Conservation (phyloP, 2,888 invertebrate species). For the Heliconius hortense region DNA sequence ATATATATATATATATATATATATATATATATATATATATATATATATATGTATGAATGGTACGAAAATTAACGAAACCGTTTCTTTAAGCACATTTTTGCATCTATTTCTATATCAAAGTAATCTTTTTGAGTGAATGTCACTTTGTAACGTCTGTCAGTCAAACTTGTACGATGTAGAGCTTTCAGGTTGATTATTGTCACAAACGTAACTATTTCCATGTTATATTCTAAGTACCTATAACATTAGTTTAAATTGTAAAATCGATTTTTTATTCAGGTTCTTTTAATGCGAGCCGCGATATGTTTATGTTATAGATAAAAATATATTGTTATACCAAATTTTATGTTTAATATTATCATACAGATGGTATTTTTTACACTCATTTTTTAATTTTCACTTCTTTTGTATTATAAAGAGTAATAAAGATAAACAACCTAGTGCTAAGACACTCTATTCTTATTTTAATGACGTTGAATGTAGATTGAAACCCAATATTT, state of each 20-base stretch:
- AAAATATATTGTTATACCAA: too few species aligned
- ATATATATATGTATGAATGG: neutral
- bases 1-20: too few species aligned
- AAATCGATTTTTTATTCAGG: neutral
- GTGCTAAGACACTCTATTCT: neutral
- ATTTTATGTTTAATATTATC: too few species aligned
- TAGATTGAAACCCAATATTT: neutral
- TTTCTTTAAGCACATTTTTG: neutral
- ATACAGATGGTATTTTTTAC: too few species aligned
- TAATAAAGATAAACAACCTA: neutral
- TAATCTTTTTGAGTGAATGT: conserved; percentile 36
- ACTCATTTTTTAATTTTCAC: too few species aligned
- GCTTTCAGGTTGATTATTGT: conserved; percentile 62
- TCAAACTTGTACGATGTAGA: conserved; percentile 43
- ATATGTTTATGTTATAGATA: neutral
- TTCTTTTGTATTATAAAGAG: too few species aligned
- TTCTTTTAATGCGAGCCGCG: neutral
- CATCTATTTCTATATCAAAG: conserved; percentile 11
- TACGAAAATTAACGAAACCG: neutral
- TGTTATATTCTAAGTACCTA: neutral
- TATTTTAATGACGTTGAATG: neutral
- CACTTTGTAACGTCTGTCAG: conserved; percentile 37
- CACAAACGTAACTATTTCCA: conserved; percentile 10
- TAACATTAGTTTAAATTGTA: neutral
- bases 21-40: too few species aligned